Percentiles rank a stretch among this genome's conserved stretches.
Evolutionary conservation across 2,113 vertebrate species (phyloP).

Genomic region (human): DNA sequence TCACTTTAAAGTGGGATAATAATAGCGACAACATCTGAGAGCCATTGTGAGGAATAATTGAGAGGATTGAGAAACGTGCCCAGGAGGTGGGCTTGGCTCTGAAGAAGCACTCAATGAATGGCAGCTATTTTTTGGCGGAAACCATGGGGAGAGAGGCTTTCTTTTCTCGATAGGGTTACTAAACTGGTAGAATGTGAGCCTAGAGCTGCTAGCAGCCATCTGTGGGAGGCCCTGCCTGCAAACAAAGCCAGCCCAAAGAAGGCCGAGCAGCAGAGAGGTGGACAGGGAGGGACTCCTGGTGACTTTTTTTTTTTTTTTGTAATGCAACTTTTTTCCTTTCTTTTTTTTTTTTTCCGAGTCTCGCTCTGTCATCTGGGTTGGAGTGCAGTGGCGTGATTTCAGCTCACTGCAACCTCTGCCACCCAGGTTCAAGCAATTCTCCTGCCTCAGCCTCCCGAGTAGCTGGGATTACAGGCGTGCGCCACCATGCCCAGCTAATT

Average conservation of each 20-base stretch:
- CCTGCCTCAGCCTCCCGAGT: too few species aligned
- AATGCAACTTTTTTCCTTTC: not conserved
- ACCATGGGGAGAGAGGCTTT: conserved; percentile 36
- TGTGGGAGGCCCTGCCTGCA: not conserved
- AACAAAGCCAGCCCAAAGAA: not conserved
- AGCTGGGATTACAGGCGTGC: too few species aligned
- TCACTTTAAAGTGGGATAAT: conserved; percentile 36
- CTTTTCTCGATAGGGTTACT: not conserved
- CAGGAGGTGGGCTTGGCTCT: conserved; percentile 46
- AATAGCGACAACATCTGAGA: not conserved
- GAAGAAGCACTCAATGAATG: not conserved
- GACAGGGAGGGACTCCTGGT: not conserved
- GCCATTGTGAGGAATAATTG: not conserved
- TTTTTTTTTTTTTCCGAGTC: too few species aligned
- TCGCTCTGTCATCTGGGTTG: too few species aligned
- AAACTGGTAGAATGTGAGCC: not conserved
- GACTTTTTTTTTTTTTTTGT: not conserved
- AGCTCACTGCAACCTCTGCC: too few species aligned
- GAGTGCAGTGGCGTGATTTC: too few species aligned
- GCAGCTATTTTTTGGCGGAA: conserved; percentile 45
- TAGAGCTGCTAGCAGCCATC: not conserved
- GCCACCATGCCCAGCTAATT: too few species aligned
- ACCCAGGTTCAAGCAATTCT: too few species aligned
- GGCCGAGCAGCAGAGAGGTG: not conserved
- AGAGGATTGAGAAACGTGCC: not conserved